These are phyloP conservation scores for Polydrusus tereticollis DNA, from an alignment of 2,888 invertebrate species.

Conservation along the genomic window DNA sequence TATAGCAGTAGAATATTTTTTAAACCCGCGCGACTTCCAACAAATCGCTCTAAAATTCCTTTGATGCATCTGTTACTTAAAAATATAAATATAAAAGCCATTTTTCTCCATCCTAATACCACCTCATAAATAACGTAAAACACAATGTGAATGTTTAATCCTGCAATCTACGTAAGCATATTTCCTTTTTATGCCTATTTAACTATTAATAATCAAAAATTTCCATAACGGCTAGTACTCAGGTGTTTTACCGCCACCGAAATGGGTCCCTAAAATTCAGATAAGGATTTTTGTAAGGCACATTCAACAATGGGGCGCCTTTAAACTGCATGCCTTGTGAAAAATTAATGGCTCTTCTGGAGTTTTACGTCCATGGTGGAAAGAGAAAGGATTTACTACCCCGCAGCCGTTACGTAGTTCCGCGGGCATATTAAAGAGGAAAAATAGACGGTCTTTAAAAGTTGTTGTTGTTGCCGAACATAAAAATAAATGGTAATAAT, in stretches of 20 bases:
- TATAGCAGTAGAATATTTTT: too few relatives aligned
- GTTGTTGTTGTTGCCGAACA: not conserved
- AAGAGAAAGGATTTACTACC: conserved; percentile 29
- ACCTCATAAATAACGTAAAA: conserved; percentile 28
- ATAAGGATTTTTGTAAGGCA: conserved; percentile 43
- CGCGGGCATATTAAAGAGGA: conserved; percentile 4
- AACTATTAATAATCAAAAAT: conserved; percentile 49
- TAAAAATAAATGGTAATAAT: too few relatives aligned
- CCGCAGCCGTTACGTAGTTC: conserved; percentile 18
- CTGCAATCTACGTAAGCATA: conserved; percentile 38
- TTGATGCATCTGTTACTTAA: conserved; percentile 14
- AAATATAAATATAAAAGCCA: not conserved
- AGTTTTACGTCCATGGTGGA: conserved; percentile 27
- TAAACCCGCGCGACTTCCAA: too few relatives aligned
- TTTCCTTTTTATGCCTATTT: conserved; percentile 45
- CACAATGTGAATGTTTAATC: conserved; percentile 42
- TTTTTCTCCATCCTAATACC: conserved; percentile 3
- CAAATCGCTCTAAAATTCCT: not conserved
- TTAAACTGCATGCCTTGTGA: conserved; percentile 42
- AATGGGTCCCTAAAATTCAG: conserved; percentile 42
- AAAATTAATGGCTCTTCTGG: conserved; percentile 44
- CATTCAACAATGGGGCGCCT: conserved; percentile 39
- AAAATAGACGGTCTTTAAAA: not conserved
- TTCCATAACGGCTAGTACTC: conserved; percentile 47
- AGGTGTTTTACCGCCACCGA: conserved; percentile 42